Conservation (phyloP, 2,888 invertebrate genomes). For the Agrochola lota region DNA sequence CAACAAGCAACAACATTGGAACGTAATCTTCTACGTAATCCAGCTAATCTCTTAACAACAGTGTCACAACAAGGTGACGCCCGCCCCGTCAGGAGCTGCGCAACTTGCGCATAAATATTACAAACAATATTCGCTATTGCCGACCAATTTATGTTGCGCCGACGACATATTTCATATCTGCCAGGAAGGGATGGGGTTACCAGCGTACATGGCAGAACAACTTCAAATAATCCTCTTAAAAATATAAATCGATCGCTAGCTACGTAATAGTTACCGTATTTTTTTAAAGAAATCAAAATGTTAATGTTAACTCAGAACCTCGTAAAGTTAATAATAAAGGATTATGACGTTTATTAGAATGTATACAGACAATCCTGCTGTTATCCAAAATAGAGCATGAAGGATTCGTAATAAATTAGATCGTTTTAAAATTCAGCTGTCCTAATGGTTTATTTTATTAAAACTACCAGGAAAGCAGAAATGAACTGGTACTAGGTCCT, state of each 20-base stretch:
- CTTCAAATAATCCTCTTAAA: not conserved
- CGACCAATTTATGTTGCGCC: slow-evolving; percentile 3
- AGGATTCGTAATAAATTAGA: no score
- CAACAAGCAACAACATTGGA: slow-evolving; percentile 3
- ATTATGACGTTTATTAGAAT: no score
- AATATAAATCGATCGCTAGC: not conserved
- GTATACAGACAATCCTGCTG: no score
- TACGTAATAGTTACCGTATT: no score
- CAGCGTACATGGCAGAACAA: not conserved
- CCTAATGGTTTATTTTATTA: no score
- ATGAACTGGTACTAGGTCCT: no score
- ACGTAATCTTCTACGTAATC: slow-evolving; percentile 29
- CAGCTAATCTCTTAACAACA: slow-evolving; percentile 44
- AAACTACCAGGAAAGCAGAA: no score
- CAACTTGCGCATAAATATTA: slow-evolving; percentile 4
- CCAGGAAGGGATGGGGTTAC: not conserved
- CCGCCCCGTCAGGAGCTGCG: not conserved
- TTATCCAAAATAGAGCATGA: no score
- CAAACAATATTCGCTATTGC: slow-evolving; percentile 11
- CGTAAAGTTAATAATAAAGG: no score
- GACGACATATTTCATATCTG: slow-evolving; percentile 19
- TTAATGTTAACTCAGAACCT: no score
- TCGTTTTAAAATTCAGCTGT: no score
- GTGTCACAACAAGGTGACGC: slow-evolving; percentile 25
- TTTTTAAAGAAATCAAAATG: not conserved